These are phyloP conservation scores for Sitophilus oryzae DNA, from an alignment of 1,140 invertebrate genomes.

Conservation along the genomic window DNA sequence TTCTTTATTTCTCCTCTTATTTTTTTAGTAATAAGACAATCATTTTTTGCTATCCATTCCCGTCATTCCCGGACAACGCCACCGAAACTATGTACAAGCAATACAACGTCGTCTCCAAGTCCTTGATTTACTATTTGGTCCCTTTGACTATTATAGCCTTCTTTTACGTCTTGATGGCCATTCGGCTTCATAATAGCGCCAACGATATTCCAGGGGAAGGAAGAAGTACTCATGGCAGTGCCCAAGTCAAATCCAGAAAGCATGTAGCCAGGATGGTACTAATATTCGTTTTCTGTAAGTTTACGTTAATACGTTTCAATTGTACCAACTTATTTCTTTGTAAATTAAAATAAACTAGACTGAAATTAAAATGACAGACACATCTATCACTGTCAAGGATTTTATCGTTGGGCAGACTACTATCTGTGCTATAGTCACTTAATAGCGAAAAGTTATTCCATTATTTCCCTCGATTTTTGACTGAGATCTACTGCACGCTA, in stretches of 20 bases:
- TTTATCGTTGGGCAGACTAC: too few relatives aligned
- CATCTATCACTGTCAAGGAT: too few relatives aligned
- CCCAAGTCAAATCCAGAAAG: slow-evolving; percentile 61
- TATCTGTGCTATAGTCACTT: too few relatives aligned
- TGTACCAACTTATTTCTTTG: too few relatives aligned
- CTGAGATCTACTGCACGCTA: too few relatives aligned
- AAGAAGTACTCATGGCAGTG: slow-evolving; percentile 55
- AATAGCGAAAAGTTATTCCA: too few relatives aligned
- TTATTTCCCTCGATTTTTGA: too few relatives aligned
- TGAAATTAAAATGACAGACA: too few relatives aligned
- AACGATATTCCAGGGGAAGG: slow-evolving; percentile 72
- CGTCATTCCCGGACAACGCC: slow-evolving; percentile 45
- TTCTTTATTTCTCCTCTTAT: too few relatives aligned
- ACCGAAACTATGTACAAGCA: slow-evolving; percentile 51
- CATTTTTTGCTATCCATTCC: slow-evolving; percentile 62
- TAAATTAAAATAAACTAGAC: too few relatives aligned
- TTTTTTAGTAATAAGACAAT: slow-evolving; percentile 52
- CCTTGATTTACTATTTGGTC: slow-evolving; percentile 77
- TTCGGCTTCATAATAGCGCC: slow-evolving; percentile 72
- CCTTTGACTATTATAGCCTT: slow-evolving; percentile 77
- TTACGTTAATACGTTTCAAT: too few relatives aligned
- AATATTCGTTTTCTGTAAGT: slow-evolving; percentile 79
- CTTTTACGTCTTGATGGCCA: slow-evolving; percentile 86
- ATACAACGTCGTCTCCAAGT: slow-evolving; percentile 57
- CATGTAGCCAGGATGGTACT: slow-evolving; percentile 89